phyloP scores from a whole-genome alignment of 2,888 invertebrate species.

The Amblyjoppa fuscipennis region DNA sequence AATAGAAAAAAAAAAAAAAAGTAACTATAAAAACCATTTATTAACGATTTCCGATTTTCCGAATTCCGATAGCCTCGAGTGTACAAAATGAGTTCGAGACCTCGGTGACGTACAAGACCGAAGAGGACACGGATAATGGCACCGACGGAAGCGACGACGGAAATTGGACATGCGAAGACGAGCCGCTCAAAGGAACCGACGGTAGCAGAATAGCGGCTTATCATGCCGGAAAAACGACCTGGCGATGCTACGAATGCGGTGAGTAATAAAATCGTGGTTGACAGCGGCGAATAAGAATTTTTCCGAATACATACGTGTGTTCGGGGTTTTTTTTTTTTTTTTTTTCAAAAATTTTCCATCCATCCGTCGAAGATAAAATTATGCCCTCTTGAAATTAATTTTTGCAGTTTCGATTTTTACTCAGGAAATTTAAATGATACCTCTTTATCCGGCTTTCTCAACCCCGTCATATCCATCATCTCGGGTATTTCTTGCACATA shows the following conservation, averaged over 20 bases:
- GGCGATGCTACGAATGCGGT: slow-evolving; percentile 84
- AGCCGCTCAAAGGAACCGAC: slow-evolving; percentile 82
- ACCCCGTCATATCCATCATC: no score
- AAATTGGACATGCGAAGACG: slow-evolving; percentile 83
- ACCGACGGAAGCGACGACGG: slow-evolving; percentile 82
- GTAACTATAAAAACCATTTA: slow-evolving; percentile 1
- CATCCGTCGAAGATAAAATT: no score
- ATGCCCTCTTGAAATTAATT: no score
- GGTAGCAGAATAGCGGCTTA: slow-evolving; percentile 84
- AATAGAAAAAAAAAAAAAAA: slow-evolving; percentile 2
- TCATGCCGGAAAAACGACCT: slow-evolving; percentile 81
- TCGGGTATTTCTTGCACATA: no score
- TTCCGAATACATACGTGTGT: not conserved
- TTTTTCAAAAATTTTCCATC: not conserved
- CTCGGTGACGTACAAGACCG: slow-evolving; percentile 81
- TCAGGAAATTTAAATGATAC: no score
- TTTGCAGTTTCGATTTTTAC: no score
- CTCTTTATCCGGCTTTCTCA: no score
- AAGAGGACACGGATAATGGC: slow-evolving; percentile 82
- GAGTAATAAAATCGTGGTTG: slow-evolving; percentile 52
- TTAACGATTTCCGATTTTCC: slow-evolving; percentile 26
- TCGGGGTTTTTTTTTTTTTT: not conserved
- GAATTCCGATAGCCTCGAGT: slow-evolving; percentile 79
- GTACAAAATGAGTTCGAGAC: slow-evolving; percentile 84
- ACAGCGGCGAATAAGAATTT: not conserved